Evolutionary conservation across 1,140 invertebrate genomes (phyloP), one percentile per base, ranked within the genome.

Genomic region (Bombus turneri): DNA sequence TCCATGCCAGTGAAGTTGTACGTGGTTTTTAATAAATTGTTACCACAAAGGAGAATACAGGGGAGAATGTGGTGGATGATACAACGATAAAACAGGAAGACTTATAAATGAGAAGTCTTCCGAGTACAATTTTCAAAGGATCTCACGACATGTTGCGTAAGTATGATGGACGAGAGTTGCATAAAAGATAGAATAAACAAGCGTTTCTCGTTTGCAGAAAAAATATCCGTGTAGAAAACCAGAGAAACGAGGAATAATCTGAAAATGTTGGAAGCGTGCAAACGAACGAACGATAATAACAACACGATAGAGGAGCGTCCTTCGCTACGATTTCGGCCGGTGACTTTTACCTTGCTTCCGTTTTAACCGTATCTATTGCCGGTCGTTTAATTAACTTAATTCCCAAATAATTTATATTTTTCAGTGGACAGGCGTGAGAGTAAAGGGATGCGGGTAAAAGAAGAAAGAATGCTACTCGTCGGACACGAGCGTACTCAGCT

Each of bases 341-440:
- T 39, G 59, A 37, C 43, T 83, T 68, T 53, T 53, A 66, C 64
- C 59, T 12, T 10, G 9, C 5, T 6, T 6, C 37, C 47, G 28
- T 81, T 81, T 81, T 28, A 28, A 39, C 53, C 10, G 22, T n/a
- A 41, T 25, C 41, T 72, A 22, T 57, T 57, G 74, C 28, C 12
- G 43, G 28, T 34, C 62, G 81, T 83, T 83, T 78, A 78, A 83
- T 80, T 85, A 80, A 85, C 76, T 79, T 73, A 72, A 84, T 84
- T 79, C 66, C 47, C 66, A 62, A 85, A 85, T 85, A 80, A 85
- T 69, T 72, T 73, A 85, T 76, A 83, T 76, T 53, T 68, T 43
- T 59, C 59, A 28, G 28, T n/a, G 37, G n/a, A 12, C 41, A 3
- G 18, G 12, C 15, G 5, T 47, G 12, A 22, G 47, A 28, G 1